Base-by-base conservation (phyloP, 2,888 invertebrate species). In the Limenitis camilla region DNA sequence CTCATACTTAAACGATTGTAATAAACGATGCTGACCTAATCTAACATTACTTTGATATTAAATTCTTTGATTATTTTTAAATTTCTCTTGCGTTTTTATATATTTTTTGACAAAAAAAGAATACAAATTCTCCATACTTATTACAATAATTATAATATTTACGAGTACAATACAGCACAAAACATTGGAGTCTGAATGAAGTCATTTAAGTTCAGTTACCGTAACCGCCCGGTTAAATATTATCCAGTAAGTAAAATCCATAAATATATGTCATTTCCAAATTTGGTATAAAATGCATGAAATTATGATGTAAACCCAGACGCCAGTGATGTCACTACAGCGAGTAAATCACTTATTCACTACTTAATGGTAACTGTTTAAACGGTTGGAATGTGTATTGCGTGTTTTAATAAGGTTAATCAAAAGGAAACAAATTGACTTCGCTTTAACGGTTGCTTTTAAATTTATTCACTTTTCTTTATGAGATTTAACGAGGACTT, bases 261-360 rank as follows among this genome's bases (percentile, higher is more conserved):
- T 46, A 53, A 46, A 53, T 43, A 49, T 43, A n/a, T 49, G 53
- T 56, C 41, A 42, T 45, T 39, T 44, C 56, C 56, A 54, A 56
- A 48, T 54, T 54, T 40, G 48, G 54, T 42, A 35, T 40, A 55
- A 52, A 54, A 46, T 40, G 40, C 49, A 43, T 49, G 53, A 56
- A 55, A 57, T 55, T 55, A 57, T 52, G 46, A 55, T 57, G 57
- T 57, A 55, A 57, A 49, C 42, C 31, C 46, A 55, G 52, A 55
- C 57, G 53, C 56, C 55, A 46, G 46, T 57, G 57, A 57, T 57
- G 57, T 57, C 57, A 57, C 52, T 40, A 30, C 35, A 40, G 41
- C 49, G 52, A 55, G 57, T 57, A 57, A 57, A 57, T 57, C 55
- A 57, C 57, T 57, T 57, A 57, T 35, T 44, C 39, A 40, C 55